Conservation (phyloP, 2,113 vertebrate species). For the Calyptommatus sinebrachiatus region DNA sequence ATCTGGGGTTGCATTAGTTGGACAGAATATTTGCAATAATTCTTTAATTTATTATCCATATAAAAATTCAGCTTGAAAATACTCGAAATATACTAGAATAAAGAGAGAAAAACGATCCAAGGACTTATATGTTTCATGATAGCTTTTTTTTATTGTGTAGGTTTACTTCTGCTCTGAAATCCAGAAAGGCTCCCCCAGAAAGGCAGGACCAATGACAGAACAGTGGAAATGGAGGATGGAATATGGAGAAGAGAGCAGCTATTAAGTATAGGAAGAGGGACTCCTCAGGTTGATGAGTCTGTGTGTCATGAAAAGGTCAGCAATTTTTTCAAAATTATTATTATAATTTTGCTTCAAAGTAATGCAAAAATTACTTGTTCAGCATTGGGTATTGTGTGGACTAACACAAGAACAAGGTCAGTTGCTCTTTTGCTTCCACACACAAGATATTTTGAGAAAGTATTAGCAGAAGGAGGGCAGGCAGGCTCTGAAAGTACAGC, state of each 20-base stretch:
- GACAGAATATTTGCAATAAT: slow-evolving; percentile 63
- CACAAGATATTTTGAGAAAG: background rate
- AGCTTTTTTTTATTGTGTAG: slow-evolving; percentile 59
- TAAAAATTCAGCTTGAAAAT: slow-evolving; percentile 66
- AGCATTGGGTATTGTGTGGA: background rate
- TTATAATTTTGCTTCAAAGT: background rate
- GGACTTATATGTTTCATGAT: slow-evolving; percentile 61
- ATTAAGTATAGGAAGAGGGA: no score
- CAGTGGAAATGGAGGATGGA: no score
- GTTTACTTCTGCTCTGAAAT: slow-evolving; percentile 64
- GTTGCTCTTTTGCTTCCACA: background rate
- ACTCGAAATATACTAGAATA: slow-evolving; percentile 62
- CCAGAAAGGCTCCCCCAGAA: slow-evolving; percentile 40
- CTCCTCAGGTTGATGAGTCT: background rate
- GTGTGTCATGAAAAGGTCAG: background rate
- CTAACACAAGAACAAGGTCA: background rate
- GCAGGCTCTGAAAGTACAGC: background rate
- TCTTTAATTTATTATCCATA: slow-evolving; percentile 63
- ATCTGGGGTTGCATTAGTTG: slow-evolving; percentile 62
- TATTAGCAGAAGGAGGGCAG: background rate
- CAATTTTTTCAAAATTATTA: background rate
- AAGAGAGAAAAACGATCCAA: slow-evolving; percentile 40
- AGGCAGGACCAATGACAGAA: background rate
- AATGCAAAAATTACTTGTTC: background rate
- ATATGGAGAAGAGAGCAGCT: no score